These are phyloP conservation scores for Uloborus plumipes DNA, from an alignment of 2,888 invertebrate species.

Conservation along the genomic window DNA sequence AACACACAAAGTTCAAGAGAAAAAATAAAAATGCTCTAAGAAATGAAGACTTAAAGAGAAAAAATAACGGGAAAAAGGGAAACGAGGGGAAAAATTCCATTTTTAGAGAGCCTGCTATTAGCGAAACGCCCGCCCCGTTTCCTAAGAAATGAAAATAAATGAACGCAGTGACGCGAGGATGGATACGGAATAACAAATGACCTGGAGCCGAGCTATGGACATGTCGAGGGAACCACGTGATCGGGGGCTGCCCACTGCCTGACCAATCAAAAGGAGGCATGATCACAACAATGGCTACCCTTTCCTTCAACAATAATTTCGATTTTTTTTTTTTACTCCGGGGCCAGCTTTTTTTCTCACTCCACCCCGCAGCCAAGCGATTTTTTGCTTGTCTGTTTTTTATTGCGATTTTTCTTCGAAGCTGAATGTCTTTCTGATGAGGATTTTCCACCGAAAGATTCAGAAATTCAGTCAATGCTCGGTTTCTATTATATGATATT, in stretches of 20 bases:
- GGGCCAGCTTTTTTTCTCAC: constrained; percentile 31
- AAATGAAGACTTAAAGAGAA: constrained; percentile 4
- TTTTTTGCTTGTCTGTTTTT: constrained; percentile 21
- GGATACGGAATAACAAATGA: constrained; percentile 54
- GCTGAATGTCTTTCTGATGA: constrained; percentile 63
- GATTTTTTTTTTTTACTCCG: constrained; percentile 25
- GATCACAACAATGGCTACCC: constrained; percentile 53
- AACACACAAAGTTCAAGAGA: background rate
- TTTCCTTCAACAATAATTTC: constrained; percentile 38
- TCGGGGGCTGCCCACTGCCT: constrained; percentile 61
- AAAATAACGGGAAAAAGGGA: constrained; percentile 3
- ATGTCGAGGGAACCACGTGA: constrained; percentile 60
- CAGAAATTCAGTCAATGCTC: constrained; percentile 59
- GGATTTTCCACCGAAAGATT: constrained; percentile 62
- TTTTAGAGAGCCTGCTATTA: constrained; percentile 55
- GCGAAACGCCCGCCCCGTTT: constrained; percentile 56
- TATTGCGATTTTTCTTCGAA: constrained; percentile 13
- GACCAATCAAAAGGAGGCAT: constrained; percentile 56
- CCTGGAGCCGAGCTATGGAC: constrained; percentile 55
- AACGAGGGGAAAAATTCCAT: constrained; percentile 31
- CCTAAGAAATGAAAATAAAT: constrained; percentile 63
- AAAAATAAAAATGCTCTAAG: background rate
- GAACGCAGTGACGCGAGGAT: constrained; percentile 28
- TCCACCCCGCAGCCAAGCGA: constrained; percentile 37
- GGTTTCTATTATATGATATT: constrained; percentile 60